A percentile compares a stretch with the other conserved stretches of the same genome.
Evolutionary conservation across 2,797 vertebrate genomes (phyloP).

Genomic region (Tokudaia tokunoshimensis): DNA sequence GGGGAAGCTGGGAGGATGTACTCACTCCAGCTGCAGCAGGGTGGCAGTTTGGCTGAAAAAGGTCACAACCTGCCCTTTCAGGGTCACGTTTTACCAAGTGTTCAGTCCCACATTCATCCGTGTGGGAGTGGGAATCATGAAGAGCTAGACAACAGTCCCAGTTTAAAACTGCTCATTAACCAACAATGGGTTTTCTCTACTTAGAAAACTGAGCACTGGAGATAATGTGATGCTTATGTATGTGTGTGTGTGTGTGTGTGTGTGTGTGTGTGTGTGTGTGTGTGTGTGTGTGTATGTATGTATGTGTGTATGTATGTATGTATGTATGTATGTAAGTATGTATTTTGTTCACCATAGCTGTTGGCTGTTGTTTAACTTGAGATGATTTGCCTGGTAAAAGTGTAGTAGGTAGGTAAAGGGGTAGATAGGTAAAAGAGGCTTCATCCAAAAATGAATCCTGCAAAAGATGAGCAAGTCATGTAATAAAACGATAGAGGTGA

Average conservation of each 20-base stretch:
- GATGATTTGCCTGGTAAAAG: slow-evolving; percentile 3
- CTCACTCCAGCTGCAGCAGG: not conserved
- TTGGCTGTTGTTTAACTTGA: not conserved
- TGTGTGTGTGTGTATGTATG: too few relatives aligned
- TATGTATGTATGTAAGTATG: too few relatives aligned
- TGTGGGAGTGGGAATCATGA: not conserved
- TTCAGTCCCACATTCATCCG: not conserved
- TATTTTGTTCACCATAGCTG: not conserved
- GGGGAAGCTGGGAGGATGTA: not conserved
- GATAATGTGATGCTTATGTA: not conserved
- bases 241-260: too few relatives aligned
- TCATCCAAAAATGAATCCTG: not conserved
- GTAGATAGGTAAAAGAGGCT: not conserved
- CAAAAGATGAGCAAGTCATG: not conserved
- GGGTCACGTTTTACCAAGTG: slow-evolving; percentile 9
- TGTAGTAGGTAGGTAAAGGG: not conserved
- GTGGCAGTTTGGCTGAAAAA: not conserved
- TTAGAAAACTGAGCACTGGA: not conserved
- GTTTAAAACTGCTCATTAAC: not conserved
- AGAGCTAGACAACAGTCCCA: not conserved
- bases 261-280: not conserved
- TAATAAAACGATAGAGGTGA: not conserved
- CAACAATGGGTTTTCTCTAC: not conserved
- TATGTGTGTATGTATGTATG: too few relatives aligned
- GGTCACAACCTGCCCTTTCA: not conserved